Evolutionary conservation across 2,888 invertebrate species (phyloP).

Genomic region (Dryomyza anilis): DNA sequence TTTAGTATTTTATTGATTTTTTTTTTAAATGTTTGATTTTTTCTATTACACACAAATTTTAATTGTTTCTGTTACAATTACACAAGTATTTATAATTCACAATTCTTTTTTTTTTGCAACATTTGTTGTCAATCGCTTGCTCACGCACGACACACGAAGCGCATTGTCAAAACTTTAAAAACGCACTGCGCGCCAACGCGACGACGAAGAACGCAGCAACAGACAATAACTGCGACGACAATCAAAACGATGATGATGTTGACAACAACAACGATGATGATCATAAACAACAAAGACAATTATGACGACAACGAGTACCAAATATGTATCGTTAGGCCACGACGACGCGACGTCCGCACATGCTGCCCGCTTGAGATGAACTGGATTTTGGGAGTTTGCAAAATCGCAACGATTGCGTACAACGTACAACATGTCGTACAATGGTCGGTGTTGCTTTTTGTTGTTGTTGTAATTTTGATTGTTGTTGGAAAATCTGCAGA

Average conservation of each 20-base stretch:
- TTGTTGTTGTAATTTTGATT: slow-evolving; percentile 11
- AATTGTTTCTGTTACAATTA: not conserved
- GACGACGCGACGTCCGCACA: slow-evolving; percentile 50
- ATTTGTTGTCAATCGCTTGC: not conserved
- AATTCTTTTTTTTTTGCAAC: not conserved
- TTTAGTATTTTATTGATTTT: not conserved
- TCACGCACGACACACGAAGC: not conserved
- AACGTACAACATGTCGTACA: slow-evolving; percentile 27
- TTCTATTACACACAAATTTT: not conserved
- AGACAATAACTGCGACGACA: not conserved
- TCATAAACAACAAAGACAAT: not conserved
- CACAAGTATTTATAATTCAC: not conserved
- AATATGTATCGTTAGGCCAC: not conserved
- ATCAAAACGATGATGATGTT: not conserved
- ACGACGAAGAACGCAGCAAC: not conserved
- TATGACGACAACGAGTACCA: not conserved
- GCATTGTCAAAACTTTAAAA: not conserved
- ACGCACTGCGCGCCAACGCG: not conserved
- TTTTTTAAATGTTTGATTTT: not conserved
- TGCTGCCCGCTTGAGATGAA: slow-evolving; percentile 61
- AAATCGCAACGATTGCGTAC: slow-evolving; percentile 37
- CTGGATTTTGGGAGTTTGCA: slow-evolving; percentile 55
- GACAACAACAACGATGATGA: not conserved
- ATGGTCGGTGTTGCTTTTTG: not conserved
- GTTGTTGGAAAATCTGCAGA: slow-evolving; percentile 20